Percentiles rank a stretch among this genome's conserved stretches.
Evolutionary conservation across 2,797 vertebrate species (phyloP).

Genomic region (Falco cherrug): DNA sequence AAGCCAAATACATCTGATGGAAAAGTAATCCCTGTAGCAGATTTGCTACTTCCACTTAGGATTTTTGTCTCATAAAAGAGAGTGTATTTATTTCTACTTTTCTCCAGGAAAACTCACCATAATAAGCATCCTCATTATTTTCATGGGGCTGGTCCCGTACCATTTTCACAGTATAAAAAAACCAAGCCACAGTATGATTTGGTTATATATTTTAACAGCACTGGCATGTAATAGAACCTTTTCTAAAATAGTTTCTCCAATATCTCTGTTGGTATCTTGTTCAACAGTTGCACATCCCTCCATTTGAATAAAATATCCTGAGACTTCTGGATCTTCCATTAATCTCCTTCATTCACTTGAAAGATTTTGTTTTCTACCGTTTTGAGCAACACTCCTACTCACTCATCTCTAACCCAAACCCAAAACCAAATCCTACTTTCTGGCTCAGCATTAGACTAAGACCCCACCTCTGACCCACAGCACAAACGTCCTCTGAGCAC

Average conservation of each 20-base stretch:
- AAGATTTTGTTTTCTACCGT: neutral
- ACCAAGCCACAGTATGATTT: constrained; percentile 16
- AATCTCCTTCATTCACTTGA: constrained; percentile 38
- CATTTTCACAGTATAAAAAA: neutral
- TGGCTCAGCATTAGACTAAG: neutral
- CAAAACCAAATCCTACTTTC: neutral
- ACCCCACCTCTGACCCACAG: neutral
- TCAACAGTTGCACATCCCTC: constrained; percentile 12
- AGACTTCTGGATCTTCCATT: constrained; percentile 49
- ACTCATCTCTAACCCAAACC: neutral
- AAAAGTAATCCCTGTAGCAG: neutral
- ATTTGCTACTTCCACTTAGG: neutral
- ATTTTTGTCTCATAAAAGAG: neutral
- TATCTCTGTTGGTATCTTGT: neutral
- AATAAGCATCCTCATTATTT: neutral
- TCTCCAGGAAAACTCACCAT: constrained; percentile 10
- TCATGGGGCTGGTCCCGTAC: neutral
- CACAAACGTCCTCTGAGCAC: neutral
- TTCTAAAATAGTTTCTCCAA: constrained; percentile 45
- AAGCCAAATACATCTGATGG: neutral
- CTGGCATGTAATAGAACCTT: neutral
- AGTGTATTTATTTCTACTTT: neutral
- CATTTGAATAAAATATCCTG: constrained; percentile 33
- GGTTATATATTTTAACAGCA: constrained; percentile 29
- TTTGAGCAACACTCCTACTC: neutral